phyloP scores from a whole-genome alignment of 2,888 invertebrate species.

The Noctua fimbriata region DNA sequence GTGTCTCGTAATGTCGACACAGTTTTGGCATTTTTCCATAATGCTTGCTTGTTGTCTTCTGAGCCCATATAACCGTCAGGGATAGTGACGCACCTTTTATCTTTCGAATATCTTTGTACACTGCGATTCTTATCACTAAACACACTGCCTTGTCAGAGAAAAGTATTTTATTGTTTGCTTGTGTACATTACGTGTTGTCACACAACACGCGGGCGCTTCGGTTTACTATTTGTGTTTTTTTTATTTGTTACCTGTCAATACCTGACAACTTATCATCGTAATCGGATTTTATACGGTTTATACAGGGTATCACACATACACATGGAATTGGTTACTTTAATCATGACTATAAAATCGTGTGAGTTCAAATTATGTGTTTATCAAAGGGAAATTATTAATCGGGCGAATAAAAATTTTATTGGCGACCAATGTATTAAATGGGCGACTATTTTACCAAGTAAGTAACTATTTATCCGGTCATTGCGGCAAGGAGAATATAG shows the following conservation, averaged over 20 bases:
- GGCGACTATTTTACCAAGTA: no score
- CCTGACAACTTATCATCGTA: slow-evolving; percentile 25
- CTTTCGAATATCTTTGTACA: slow-evolving; percentile 30
- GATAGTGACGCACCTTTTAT: slow-evolving; percentile 39
- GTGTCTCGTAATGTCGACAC: slow-evolving; percentile 75
- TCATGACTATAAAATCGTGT: slow-evolving; percentile 1
- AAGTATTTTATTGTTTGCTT: slow-evolving; percentile 29
- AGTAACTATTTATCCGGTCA: no score
- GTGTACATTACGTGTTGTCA: slow-evolving; percentile 16
- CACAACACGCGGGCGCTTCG: not conserved
- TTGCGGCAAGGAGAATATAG: no score
- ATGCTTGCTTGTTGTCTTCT: slow-evolving; percentile 59
- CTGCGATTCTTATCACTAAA: slow-evolving; percentile 32
- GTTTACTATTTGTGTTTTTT: no score
- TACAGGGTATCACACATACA: not conserved
- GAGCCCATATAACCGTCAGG: slow-evolving; percentile 39
- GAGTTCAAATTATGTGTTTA: slow-evolving; percentile 4
- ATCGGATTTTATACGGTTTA: slow-evolving; percentile 25
- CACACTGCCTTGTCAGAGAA: slow-evolving; percentile 5
- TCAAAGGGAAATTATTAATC: no score
- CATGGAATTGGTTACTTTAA: slow-evolving; percentile 18
- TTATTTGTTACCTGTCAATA: slow-evolving; percentile 13
- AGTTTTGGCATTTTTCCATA: slow-evolving; percentile 78
- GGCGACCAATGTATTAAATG: no score
- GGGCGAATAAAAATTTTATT: no score